Evolutionary conservation across 2,113 vertebrate species (phyloP), one percentile per base, ranked within the genome.

Genomic region (Sinocyclocheilus anshuiensis): DNA sequence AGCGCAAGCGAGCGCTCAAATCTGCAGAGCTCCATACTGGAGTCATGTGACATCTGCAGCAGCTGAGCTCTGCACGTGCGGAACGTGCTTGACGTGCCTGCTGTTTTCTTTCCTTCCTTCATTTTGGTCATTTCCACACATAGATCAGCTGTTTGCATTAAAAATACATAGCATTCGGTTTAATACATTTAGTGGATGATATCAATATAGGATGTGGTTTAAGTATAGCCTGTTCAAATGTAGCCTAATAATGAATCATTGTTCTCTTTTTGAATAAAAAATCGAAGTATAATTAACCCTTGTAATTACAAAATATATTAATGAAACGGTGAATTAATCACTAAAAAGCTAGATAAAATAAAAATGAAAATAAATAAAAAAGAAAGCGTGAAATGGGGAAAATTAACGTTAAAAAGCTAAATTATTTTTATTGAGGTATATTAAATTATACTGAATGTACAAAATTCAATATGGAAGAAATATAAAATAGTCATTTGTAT

Each of bases 21-120:
- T 79, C 11, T 59, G 10, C 22, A n/a, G 29, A 61, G 29, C 39
- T 22, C 53, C 77, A 71, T 69, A 63, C n/a, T 48, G 24, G 42
- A 82, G 81, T 71, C 81, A 82, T 55, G 65, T 82, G 81, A 82
- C 65, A 33, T 22, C 1, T 69, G 5, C 26, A 36, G 6, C 81
- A 82, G 81, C 63, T 71, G 63, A 82, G 80, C 63, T 11, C n/a
- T 42, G 42, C 63, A 69, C 80, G 80, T 82, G 45, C 63, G 33
- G 24, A 22, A 82, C 63, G 80, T 82, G 63, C 53, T 45, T 2
- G 2, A 48, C 45, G 11, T 12, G 10, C 45, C 16, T 0, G 1
- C 4, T 15, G 24, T 22, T 11, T 57, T 78, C 24, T 18, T 77
- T 6, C 29, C 2, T 12, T 12, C 3, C 13, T 33, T 4, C 13